Percentiles rank a stretch among this genome's conserved stretches.
phyloP scores from a whole-genome alignment of 1,140 invertebrate species.

The Mactra quadrangularis region DNA sequence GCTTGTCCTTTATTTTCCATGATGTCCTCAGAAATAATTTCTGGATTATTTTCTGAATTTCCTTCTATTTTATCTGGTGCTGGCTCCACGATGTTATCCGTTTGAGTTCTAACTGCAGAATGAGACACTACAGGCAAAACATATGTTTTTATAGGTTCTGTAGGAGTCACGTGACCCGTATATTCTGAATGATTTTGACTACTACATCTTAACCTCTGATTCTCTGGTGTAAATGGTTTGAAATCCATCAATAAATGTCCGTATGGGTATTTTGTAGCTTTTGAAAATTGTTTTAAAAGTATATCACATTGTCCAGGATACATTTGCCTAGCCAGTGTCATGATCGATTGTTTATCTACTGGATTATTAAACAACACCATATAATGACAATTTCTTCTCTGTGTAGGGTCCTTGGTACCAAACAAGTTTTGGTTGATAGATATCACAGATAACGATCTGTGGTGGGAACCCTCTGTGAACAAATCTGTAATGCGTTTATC shows the following conservation, averaged over 20 bases:
- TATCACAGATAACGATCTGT: slow-evolving; percentile 33
- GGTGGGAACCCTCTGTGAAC: slow-evolving; percentile 55
- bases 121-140: no score
- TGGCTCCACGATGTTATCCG: no score
- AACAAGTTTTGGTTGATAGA: slow-evolving; percentile 30
- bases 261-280: slow-evolving; percentile 10
- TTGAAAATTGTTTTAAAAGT: slow-evolving; percentile 1
- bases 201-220: slow-evolving; percentile 13
- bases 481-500: slow-evolving; percentile 48
- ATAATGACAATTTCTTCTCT: slow-evolving; percentile 44
- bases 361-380: slow-evolving; percentile 25
- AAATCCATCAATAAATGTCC: slow-evolving; percentile 17
- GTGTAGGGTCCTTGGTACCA: slow-evolving; percentile 15
- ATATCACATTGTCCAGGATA: slow-evolving; percentile 5
- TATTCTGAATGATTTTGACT: no score
- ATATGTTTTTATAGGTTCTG: no score
- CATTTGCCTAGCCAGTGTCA: slow-evolving; percentile 20
- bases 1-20: slow-evolving; percentile 22
- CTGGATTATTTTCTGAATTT: no score
- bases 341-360: slow-evolving; percentile 11
- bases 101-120: no score
- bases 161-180: no score
- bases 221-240: slow-evolving; percentile 17
- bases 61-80: no score
- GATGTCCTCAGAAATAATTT: neutral